Evolutionary conservation across 2,797 vertebrate species (phyloP).

Genomic region (Gastrophryne carolinensis): DNA sequence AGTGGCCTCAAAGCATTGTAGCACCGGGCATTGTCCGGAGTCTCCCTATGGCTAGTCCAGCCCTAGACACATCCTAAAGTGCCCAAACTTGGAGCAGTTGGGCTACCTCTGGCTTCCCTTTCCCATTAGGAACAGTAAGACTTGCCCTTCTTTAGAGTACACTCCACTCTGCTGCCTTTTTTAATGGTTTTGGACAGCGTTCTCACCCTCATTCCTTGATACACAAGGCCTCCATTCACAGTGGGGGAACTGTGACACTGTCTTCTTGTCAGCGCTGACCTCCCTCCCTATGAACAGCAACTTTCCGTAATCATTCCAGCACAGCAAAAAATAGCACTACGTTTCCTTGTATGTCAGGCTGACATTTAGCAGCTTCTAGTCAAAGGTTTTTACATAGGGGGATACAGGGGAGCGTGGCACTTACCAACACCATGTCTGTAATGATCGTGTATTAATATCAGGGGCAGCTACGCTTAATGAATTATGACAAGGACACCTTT

Average conservation of each 20-base stretch:
- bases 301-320: not conserved
- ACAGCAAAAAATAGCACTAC: not conserved
- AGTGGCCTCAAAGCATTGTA: too few relatives aligned
- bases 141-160: not conserved
- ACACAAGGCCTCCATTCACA: slow-evolving; percentile 44
- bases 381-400: slow-evolving; percentile 9
- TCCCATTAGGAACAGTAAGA: not conserved
- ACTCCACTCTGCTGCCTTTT: not conserved
- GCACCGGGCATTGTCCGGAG: too few relatives aligned
- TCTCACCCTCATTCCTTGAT: slow-evolving; percentile 36
- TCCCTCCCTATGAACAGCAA: slow-evolving; percentile 22
- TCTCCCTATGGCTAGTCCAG: too few relatives aligned
- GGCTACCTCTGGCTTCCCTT: not conserved
- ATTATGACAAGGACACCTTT: slow-evolving; percentile 8
- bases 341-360: not conserved
- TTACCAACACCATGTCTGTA: not conserved
- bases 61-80: too few relatives aligned
- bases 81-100: too few relatives aligned
- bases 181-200: slow-evolving; percentile 37
- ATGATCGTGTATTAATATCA: slow-evolving; percentile 15
- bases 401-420: slow-evolving; percentile 1
- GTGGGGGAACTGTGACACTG: slow-evolving; percentile 23
- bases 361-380: not conserved
- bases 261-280: slow-evolving; percentile 20
- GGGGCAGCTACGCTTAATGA: slow-evolving; percentile 18